Base-by-base conservation (phyloP, 64 coral and sea anemone genomes). In the Orbicella faveolata region DNA sequence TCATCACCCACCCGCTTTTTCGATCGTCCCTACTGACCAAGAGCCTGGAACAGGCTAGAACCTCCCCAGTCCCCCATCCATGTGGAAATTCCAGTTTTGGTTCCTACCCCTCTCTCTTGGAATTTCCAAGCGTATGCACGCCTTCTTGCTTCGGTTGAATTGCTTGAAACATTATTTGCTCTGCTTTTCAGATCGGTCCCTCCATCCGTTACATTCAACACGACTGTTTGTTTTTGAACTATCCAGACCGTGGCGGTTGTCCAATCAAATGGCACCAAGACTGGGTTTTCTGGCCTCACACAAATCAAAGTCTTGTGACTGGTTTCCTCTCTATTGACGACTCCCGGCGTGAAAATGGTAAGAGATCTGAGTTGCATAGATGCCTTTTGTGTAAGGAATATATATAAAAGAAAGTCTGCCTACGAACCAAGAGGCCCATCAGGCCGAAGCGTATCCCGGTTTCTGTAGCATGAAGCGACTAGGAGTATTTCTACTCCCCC, bases 231-330 rank as follows among this genome's bases (percentile, higher is more conserved):
- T 68, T 41, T 64, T 19, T 86, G 20, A 73, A 86, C 34, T 10
- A 36, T 3, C 65, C 83, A 19, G 37, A 48, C 19, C 34, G 63
- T 2, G 63, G 61, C 11, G 20, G 57, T 13, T 51, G 15, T 23
- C 83, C 83, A 23, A 70, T 86, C 33, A 86, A 86, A 48, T 86
- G 83, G 83, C 83, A 86, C 36, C 64, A 86, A 20, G 83, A 86
- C 36, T 86, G 83, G 83, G 39, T 26, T 44, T 86, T 86, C 36
- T 67, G 65, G 61, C 83, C 83, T 51, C 83, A 86, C 37, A 86
- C 83, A 6, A 86, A 86, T 68, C 63, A 73, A 65, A 72, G 41
- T 14, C 34, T 86, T 65, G 61, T 86, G 2, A 72, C 41, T 34
- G 83, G 61, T 9, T 86, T 63, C 23, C 61, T 86, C 2, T 86